Evolutionary conservation across 2,113 vertebrate genomes (phyloP).

Genomic region (Thermophis baileyi): DNA sequence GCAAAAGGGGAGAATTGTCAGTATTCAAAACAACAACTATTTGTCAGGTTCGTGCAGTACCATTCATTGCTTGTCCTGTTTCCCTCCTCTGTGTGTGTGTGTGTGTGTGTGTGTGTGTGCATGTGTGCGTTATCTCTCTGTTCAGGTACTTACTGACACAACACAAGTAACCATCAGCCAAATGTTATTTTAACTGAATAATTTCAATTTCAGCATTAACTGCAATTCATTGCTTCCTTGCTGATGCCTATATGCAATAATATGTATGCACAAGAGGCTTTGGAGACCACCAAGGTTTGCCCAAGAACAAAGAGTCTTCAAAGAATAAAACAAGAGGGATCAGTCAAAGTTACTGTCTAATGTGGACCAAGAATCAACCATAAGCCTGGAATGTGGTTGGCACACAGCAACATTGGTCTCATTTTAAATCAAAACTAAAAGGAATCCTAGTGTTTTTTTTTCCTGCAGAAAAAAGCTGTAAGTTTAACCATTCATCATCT

Average conservation of each 20-base stretch:
- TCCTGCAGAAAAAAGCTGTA: background rate
- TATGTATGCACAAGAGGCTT: background rate
- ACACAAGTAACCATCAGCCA: background rate
- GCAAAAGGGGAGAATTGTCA: conserved; percentile 6
- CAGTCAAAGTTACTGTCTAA: background rate
- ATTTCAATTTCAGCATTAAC: background rate
- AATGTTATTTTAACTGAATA: background rate
- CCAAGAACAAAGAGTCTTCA: background rate
- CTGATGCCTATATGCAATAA: background rate
- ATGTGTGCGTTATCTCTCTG: background rate
- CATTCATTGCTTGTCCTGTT: background rate
- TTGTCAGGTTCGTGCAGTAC: background rate
- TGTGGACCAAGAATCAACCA: background rate
- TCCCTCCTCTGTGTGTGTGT: background rate
- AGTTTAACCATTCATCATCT: background rate
- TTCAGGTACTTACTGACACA: background rate
- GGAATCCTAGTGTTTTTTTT: background rate
- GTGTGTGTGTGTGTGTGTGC: background rate
- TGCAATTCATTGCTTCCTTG: background rate
- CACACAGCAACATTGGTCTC: background rate
- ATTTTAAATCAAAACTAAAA: background rate
- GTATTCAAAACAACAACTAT: background rate
- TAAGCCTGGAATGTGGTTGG: background rate
- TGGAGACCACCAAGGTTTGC: background rate
- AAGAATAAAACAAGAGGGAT: background rate